Evolutionary conservation across 2,797 vertebrate species (phyloP), one percentile per base, ranked within the genome.

Genomic region (Australoheros facetus): DNA sequence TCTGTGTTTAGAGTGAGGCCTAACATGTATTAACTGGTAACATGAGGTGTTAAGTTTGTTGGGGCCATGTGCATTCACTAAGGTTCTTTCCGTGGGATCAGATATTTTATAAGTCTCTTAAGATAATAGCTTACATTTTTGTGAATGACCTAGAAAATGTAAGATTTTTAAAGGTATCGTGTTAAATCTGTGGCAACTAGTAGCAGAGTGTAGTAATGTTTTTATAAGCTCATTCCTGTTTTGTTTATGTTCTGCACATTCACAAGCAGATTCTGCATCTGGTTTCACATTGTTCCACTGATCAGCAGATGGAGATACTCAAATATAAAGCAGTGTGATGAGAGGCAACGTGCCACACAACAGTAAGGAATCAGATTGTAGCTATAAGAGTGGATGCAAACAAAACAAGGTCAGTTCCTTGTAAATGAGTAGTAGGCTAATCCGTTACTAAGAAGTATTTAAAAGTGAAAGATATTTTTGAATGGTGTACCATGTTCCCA

Each of bases 1-100:
- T 71, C 62, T 45, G 55, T 79, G 66, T 87, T 86, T 87, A 74
- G 81, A 88, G 66, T 77, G 77, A 64, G 82, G 84, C 82, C 83
- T 82, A 51, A 86, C 71, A 71, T 82, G 77, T 81, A 85, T 78
- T 53, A 87, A 82, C 69, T 80, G 77, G 86, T 84, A 90, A 89
- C 76, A 88, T 73, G 87, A 91, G 87, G 85, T 85, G 82, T 76
- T 80, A 71, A 60, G 70, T 84, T 86, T 85, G 77, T 75, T 32
- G 72, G 84, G 64, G 51, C 16, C 23, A 74, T 0, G 6, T 14
- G 51, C 45, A 75, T 77, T 75, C 11, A 17, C 16, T 34, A 13
- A 60, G 58, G 79, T 32, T 56, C 39, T 69, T 69, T 69, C 64
- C 26, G 19, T 30, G 10, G 64, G 64, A 30, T 51, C 42, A 69